Evolutionary conservation across 2,113 vertebrate species (phyloP).

Genomic region (Spilogale gracilis): DNA sequence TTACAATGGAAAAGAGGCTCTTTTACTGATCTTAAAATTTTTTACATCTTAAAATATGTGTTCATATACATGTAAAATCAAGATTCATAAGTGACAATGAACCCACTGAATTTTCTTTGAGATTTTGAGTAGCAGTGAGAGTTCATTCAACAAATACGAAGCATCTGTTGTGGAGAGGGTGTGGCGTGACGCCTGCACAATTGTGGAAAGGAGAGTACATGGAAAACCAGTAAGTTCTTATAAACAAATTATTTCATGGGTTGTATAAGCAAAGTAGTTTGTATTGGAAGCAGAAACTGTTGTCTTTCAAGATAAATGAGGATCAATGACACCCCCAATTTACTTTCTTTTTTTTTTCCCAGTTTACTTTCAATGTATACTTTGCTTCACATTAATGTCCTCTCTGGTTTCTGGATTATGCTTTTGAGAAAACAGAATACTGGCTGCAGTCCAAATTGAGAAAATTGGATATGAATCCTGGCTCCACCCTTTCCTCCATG

Average conservation of each 20-base stretch:
- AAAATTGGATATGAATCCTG: background rate
- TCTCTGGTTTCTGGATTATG: conserved; percentile 25
- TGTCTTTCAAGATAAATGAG: conserved; percentile 16
- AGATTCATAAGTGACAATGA: background rate
- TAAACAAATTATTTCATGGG: background rate
- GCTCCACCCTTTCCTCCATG: background rate
- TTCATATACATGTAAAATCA: background rate
- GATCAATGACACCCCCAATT: background rate
- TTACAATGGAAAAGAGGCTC: background rate
- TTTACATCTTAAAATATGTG: background rate
- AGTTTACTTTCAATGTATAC: conserved; percentile 42
- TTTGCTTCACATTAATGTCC: background rate
- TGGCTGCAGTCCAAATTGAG: background rate
- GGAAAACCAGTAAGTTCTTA: background rate
- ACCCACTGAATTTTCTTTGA: conserved; percentile 31
- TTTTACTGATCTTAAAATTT: background rate
- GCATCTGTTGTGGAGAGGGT: background rate
- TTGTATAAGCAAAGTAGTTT: conserved; percentile 50
- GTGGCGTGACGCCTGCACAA: background rate
- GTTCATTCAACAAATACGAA: conserved; percentile 17
- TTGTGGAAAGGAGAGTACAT: background rate
- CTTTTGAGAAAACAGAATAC: conserved; percentile 12
- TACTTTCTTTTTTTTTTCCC: background rate
- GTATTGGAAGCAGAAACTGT: conserved; percentile 14
- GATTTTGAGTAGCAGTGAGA: conserved; percentile 43